phyloP scores from a whole-genome alignment of 2,888 invertebrate species.

The Ochropleura plecta region DNA sequence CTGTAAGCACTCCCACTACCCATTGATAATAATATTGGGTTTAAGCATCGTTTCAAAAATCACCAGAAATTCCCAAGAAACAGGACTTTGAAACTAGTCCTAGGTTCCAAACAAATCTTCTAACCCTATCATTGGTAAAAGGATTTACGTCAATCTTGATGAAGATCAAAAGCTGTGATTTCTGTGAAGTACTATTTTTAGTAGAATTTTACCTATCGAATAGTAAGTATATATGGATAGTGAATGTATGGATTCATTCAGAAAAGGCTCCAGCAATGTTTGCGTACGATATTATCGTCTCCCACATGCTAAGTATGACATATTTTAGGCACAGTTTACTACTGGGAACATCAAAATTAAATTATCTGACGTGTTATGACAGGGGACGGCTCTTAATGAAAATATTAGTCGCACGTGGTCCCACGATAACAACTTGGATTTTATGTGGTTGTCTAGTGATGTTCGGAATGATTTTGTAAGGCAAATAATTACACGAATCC shows the following conservation, averaged over 20 bases:
- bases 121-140: background rate
- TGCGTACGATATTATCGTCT: constrained; percentile 5
- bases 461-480: background rate
- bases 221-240: background rate
- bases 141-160: background rate
- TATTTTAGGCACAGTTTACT: constrained; percentile 34
- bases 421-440: background rate
- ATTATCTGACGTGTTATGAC: constrained; percentile 61
- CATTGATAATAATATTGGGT: background rate
- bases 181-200: background rate
- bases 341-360: constrained; percentile 34
- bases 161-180: background rate
- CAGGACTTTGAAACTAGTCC: background rate
- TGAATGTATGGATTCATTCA: constrained; percentile 17
- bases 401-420: constrained; percentile 59
- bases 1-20: background rate
- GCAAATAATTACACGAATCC: background rate
- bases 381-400: constrained; percentile 57
- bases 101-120: background rate
- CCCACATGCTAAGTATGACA: background rate
- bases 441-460: background rate
- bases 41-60: no score
- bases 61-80: background rate
- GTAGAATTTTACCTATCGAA: no score
- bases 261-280: background rate